phyloP scores from a whole-genome alignment of 2,888 invertebrate species.

The Hedya salicella region DNA sequence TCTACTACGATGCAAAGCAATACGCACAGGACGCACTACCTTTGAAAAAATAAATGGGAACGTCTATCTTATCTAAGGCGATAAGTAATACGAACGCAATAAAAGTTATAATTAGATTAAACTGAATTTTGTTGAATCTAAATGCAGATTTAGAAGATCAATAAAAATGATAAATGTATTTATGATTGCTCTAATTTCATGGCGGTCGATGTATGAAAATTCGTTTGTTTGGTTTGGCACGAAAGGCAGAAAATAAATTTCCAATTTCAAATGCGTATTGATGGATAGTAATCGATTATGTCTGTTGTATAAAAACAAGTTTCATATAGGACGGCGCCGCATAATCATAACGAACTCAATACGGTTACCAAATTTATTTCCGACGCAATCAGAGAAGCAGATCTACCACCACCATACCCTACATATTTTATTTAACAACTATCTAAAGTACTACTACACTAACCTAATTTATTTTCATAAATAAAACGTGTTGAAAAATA shows the following conservation, averaged over 20 bases:
- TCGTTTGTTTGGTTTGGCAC: slow-evolving; percentile 2
- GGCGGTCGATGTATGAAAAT: not conserved
- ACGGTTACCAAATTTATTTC: slow-evolving; percentile 30
- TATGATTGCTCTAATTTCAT: not conserved
- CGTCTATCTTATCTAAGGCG: slow-evolving; percentile 35
- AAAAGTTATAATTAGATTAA: slow-evolving; percentile 33
- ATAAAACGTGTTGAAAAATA: slow-evolving; percentile 33
- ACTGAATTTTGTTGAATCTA: slow-evolving; percentile 3
- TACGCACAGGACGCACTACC: slow-evolving; percentile 12
- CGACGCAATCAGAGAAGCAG: slow-evolving; percentile 22
- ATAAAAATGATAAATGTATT: not conserved
- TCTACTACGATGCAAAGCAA: slow-evolving; percentile 37
- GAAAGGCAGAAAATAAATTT: not conserved
- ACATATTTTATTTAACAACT: slow-evolving; percentile 33
- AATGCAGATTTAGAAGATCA: not conserved
- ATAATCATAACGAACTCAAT: slow-evolving; percentile 27
- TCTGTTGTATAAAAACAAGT: slow-evolving; percentile 15
- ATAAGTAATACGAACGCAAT: slow-evolving; percentile 32
- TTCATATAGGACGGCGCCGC: slow-evolving; percentile 14
- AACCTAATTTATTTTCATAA: slow-evolving; percentile 33
- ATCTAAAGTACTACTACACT: slow-evolving; percentile 21
- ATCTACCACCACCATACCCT: slow-evolving; percentile 27
- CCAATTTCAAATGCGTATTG: slow-evolving; percentile 1
- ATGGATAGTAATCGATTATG: slow-evolving; percentile 1
- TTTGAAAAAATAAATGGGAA: slow-evolving; percentile 10